Evolutionary conservation across 2,113 vertebrate genomes (phyloP), one percentile per base, ranked within the genome.

Genomic region (Rhinolophus ferrumequinum): DNA sequence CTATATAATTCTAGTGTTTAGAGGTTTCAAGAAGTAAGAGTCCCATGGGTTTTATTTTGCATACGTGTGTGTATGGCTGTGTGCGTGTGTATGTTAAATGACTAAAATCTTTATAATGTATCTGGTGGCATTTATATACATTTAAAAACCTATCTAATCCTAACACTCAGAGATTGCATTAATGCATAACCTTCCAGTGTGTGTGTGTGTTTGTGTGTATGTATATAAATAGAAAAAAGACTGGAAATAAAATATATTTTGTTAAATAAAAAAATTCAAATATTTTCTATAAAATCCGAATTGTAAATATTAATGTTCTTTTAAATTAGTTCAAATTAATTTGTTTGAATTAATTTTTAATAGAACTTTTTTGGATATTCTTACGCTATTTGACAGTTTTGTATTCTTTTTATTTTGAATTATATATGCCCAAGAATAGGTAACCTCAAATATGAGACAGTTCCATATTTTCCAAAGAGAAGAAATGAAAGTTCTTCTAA

Each of bases 331-430:
- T 96, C 41, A 92, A 26, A 85, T 82, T 58, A 28, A 47, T 81
- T 97, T 54, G 70, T 54, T 64, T 97, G 47, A 82, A 86, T 72
- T 19, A 77, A 3, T 28, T 70, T 92, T 75, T 90, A 93, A 26
- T 19, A 47, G 13, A 91, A 77, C 6, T 54, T 24, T 92, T 79
- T 54, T 58, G 35, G 76, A 30, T 90, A 84, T 52, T 64, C n/a
- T 95, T 91, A 90, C 11, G 38, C 52, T 85, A 35, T 91, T 81
- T 76, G 76, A 64, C 7, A 69, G 7, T 75, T 94, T 41, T 77
- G 33, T 62, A 54, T 94, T 62, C 24, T 66, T 94, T 72, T 90
- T 50, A 62, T 90, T 93, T 96, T 83, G 50, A 76, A 72, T 88
- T 95, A 44, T 73, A 88, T 38, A 21, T 87, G 18, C 33, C 76